These are phyloP conservation scores for Promerops cafer DNA, from an alignment of 2,113 vertebrate genomes.

Conservation along the genomic window DNA sequence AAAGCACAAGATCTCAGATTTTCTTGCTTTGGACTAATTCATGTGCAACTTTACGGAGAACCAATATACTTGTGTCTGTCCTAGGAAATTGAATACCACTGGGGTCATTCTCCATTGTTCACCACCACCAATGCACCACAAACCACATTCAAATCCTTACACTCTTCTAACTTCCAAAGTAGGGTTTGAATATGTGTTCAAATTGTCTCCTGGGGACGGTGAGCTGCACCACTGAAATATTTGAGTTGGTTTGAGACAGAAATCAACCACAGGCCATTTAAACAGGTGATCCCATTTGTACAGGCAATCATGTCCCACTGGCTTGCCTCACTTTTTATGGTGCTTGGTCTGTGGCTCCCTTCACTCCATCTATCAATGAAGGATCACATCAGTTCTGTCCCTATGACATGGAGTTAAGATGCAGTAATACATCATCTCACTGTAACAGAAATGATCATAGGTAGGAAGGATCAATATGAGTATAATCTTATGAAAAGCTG, in stretches of 20 bases:
- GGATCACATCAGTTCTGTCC: neutral
- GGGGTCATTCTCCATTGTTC: neutral
- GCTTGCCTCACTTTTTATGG: neutral
- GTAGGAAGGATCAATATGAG: neutral
- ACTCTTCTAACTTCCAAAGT: neutral
- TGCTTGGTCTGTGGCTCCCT: neutral
- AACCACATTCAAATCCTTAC: neutral
- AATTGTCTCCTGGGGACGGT: neutral
- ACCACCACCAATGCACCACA: neutral
- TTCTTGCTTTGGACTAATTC: neutral
- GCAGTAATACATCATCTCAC: neutral
- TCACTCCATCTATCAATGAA: neutral
- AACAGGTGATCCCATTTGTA: neutral
- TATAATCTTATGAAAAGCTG: neutral
- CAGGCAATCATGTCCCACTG: neutral
- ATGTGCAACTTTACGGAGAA: neutral
- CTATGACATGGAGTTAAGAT: neutral
- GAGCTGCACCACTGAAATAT: neutral
- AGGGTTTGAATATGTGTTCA: neutral
- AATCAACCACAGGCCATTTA: neutral
- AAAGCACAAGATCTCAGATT: neutral
- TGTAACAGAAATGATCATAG: neutral
- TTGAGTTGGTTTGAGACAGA: neutral
- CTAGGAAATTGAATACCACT: neutral
- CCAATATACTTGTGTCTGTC: accelerated